Base-by-base conservation (phyloP, 2,888 invertebrate genomes). In the Branchellion lobata region DNA sequence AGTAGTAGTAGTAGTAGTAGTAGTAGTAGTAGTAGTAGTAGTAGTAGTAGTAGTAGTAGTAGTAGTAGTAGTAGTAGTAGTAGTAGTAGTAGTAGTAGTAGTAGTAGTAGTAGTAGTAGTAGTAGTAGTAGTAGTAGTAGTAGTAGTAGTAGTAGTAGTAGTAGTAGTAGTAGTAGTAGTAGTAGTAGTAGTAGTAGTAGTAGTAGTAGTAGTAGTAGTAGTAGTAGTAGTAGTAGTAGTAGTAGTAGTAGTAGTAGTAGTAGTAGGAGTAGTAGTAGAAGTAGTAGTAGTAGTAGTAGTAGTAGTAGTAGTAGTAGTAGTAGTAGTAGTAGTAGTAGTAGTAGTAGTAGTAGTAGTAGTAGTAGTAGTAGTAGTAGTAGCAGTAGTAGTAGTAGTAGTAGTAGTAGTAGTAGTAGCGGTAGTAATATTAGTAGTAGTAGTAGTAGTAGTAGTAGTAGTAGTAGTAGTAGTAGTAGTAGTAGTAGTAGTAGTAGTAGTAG, bases 1-100 rank as follows among this genome's bases (percentile, higher is more conserved):
- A 77, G 77, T 77, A 77, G 77, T 77, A 77, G 77, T 77, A 77
- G 77, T 77, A 77, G 77, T 77, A 77, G 77, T 77, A 77, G 77
- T 77, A 77, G 77, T 77, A 77, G 77, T 77, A 77, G 77, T 77
- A 77, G 77, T 77, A 77, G 77, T 77, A 77, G 77, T 77, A 77
- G 77, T 77, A 77, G 77, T 77, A 77, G 77, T 77, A 77, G 77
- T 77, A 77, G 77, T 77, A 77, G 77, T 77, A 77, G 77, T 77
- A 77, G 77, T 77, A 77, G 77, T 77, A 77, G 77, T 77, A 77
- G 77, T 77, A 77, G 77, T 77, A 77, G 77, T 77, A 77, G 77
- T 77, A 77, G 77, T 77, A 65, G 61, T 61, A 77, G 65, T 61
- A 77, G 65, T 77, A 61, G 65, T 77, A 61, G 53, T 61, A 61